Conservation (phyloP, 2,797 vertebrate genomes). For the Orientallactaga sibirica region DNA sequence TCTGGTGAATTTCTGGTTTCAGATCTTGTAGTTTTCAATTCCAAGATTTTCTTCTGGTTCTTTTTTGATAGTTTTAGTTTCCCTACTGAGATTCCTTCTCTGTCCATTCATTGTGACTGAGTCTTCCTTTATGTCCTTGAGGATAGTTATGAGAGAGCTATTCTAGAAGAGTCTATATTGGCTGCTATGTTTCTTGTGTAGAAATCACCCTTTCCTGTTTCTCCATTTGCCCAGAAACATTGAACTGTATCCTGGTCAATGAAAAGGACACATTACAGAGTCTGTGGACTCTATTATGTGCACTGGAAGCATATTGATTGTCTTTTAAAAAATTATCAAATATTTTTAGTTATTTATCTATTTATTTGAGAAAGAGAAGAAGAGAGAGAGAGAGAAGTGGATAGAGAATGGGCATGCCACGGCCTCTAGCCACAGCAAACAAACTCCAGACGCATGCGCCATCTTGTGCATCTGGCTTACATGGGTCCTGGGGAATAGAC, state of each 20-base stretch:
- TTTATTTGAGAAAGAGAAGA: no score
- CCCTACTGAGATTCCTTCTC: background rate
- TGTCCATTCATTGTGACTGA: background rate
- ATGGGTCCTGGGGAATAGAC: no score
- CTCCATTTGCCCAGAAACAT: background rate
- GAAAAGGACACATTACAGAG: background rate
- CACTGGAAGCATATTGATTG: background rate
- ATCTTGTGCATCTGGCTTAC: no score
- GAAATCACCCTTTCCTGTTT: background rate
- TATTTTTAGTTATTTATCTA: no score
- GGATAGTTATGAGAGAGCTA: background rate
- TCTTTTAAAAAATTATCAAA: no score
- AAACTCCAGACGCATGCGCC: no score
- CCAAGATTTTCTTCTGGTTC: background rate
- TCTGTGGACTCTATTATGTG: constrained; percentile 9
- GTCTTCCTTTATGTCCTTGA: constrained; percentile 29
- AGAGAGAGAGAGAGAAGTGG: no score
- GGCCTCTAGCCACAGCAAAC: no score
- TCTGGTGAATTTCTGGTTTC: background rate
- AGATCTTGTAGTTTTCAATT: background rate
- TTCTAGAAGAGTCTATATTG: background rate
- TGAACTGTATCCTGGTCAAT: background rate
- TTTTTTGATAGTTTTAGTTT: background rate
- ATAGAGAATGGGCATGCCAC: no score
- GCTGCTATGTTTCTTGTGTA: background rate